Percentiles rank a stretch among this genome's conserved stretches.
phyloP scores from a whole-genome alignment of 1,140 invertebrate genomes.

The Pseudomyrmex flavicornis region DNA sequence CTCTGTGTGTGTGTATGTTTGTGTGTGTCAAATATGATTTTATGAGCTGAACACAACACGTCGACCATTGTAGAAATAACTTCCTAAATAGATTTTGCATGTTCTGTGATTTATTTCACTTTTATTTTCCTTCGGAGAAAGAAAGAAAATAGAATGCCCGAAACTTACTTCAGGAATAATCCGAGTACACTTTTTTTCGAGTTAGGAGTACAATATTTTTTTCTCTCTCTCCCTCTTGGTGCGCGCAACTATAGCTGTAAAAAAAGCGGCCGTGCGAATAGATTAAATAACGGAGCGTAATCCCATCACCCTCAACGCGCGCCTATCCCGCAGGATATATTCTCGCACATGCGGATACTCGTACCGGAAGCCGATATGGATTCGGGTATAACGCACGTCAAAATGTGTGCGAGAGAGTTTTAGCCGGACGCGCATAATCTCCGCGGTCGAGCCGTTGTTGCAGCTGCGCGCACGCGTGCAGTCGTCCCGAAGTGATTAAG shows the following conservation, averaged over 20 bases:
- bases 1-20: not conserved
- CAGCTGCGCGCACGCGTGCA: slow-evolving; percentile 13
- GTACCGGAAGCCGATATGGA: slow-evolving; percentile 34
- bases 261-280: slow-evolving; percentile 30
- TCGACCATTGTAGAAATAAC: too few relatives aligned
- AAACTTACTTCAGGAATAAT: slow-evolving; percentile 27
- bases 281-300: slow-evolving; percentile 44
- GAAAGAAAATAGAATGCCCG: slow-evolving; percentile 2
- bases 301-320: slow-evolving; percentile 22
- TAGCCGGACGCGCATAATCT: slow-evolving; percentile 32
- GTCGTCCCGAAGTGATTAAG: slow-evolving; percentile 18
- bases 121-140: too few relatives aligned
- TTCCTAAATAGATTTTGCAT: too few relatives aligned
- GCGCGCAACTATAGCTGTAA: not conserved
- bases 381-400: slow-evolving; percentile 19
- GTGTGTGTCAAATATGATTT: too few relatives aligned
- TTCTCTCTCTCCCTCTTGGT: not conserved
- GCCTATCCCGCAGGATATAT: slow-evolving; percentile 12
- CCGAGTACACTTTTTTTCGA: slow-evolving; percentile 29
- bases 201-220: not conserved
- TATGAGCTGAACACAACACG: too few relatives aligned
- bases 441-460: not conserved
- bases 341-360: slow-evolving; percentile 9
- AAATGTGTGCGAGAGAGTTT: not conserved
- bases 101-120: too few relatives aligned